A percentile compares a stretch with the other conserved stretches of the same genome.
These are phyloP conservation scores for Acronicta alni DNA, from an alignment of 2,888 invertebrate genomes.

Conservation along the genomic window DNA sequence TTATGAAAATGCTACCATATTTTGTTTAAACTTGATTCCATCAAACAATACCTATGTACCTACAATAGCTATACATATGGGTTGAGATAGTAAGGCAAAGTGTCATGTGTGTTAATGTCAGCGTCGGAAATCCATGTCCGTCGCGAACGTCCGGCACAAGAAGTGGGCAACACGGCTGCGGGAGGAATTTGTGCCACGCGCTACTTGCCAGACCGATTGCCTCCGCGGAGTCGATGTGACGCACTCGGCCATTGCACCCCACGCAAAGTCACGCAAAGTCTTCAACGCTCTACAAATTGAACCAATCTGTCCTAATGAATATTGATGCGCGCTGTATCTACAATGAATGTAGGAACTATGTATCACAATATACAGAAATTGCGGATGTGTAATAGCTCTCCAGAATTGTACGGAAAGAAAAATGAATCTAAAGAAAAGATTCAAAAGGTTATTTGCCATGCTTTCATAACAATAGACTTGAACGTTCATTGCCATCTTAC, in stretches of 20 bases:
- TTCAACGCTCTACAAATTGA: conserved; percentile 87
- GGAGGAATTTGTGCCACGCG: conserved; percentile 83
- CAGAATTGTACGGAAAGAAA: conserved; percentile 18
- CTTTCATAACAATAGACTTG: conserved; percentile 55
- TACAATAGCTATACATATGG: conserved; percentile 21
- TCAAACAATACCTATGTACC: conserved; percentile 8
- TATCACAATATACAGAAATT: conserved; percentile 63
- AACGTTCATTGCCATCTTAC: conserved; percentile 70
- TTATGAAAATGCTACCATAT: conserved; percentile 5
- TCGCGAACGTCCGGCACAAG: conserved; percentile 74
- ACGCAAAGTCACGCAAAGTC: conserved; percentile 83
- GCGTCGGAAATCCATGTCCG: conserved; percentile 74
- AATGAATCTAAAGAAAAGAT: conserved; percentile 23
- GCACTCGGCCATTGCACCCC: conserved; percentile 86
- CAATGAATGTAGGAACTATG: conserved; percentile 58
- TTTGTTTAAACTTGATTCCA: conserved; percentile 14
- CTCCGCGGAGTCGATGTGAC: conserved; percentile 60
- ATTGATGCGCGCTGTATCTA: conserved; percentile 66
- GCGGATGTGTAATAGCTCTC: conserved; percentile 61
- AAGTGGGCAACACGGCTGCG: conserved; percentile 79
- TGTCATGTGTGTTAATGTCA: conserved; percentile 57
- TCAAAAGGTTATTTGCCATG: conserved; percentile 18
- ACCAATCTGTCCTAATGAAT: conserved; percentile 79
- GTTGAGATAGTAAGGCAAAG: conserved; percentile 49
- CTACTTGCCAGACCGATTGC: conserved; percentile 71